Evolutionary conservation across 2,797 vertebrate genomes (phyloP), one percentile per base, ranked within the genome.

Genomic region (Rhinatrema bivittatum): DNA sequence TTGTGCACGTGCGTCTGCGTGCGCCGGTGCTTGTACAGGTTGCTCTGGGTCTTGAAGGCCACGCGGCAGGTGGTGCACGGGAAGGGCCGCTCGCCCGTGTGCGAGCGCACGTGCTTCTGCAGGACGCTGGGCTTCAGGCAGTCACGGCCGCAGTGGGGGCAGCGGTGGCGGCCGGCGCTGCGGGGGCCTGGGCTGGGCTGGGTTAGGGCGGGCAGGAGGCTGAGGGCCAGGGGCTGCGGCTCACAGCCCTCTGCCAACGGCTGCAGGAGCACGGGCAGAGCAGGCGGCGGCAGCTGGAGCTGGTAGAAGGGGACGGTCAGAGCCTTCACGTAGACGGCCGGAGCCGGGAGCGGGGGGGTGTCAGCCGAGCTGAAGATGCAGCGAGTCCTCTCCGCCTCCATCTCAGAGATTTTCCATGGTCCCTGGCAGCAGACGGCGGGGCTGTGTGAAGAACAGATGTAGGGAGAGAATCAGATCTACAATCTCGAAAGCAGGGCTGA

Each of bases 21-120:
- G 5, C 92, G 84, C 45, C 88, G 81, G 56, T 98, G 95, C 52
- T 98, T 98, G 32, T 98, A 98, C 36, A 98, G 67, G 69, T 98
- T 98, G 76, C 95, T 98, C 78, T 98, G 95, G 20, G 95, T 98
- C 82, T 98, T 98, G 34, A 98, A 98, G 10, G 94, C 94, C 17
- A 98, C 84, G 25, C 93, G 87, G 13, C 95, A 98, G 2, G 82
- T 89, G 50, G 70, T 68, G 22, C 95, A 98, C 0, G 93, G 94
- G 40, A 94, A 98, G 10, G 95, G 95, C 46, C 95, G 78, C 64
- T 97, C 95, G 0, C 95, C 95, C 0, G 95, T 98, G 78, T 98
- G 95, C 21, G 93, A 98, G 24, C 95, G 91, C 14, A 98, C 81
- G 28, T 98, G 95, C 57, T 98, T 98, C 75, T 98, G 91, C 46